Conservation (phyloP, 2,113 vertebrate genomes). For the Rhinoptilus africanus region DNA sequence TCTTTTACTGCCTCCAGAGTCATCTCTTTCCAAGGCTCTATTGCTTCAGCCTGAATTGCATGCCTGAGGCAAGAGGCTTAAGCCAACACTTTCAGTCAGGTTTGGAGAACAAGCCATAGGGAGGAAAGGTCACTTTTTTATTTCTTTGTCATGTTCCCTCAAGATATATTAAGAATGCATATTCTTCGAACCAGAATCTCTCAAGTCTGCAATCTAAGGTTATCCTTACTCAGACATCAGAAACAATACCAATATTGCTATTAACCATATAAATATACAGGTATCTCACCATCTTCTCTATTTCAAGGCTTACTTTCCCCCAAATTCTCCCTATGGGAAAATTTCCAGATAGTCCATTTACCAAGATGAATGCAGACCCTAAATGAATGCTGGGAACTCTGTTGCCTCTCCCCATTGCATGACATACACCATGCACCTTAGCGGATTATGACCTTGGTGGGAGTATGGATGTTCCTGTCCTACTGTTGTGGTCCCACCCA, state of each 20-base stretch:
- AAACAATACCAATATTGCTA: background rate
- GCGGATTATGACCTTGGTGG: background rate
- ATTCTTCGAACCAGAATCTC: background rate
- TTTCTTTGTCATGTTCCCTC: background rate
- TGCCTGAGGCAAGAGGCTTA: background rate
- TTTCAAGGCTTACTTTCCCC: background rate
- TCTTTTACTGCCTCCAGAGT: background rate
- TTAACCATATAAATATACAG: background rate
- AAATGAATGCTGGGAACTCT: background rate
- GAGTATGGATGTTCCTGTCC: background rate
- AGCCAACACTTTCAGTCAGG: background rate
- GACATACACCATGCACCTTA: fast-evolving
- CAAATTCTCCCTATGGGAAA: background rate
- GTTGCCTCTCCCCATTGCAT: background rate
- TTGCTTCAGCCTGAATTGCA: background rate
- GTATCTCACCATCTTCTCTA: background rate
- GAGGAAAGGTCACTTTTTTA: background rate
- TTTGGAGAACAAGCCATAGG: background rate
- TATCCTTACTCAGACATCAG: background rate
- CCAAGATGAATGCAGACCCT: background rate
- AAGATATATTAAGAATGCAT: background rate
- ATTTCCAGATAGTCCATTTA: background rate
- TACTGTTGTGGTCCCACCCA: background rate
- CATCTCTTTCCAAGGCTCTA: background rate
- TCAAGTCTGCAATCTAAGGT: background rate